Percentiles rank a stretch among this genome's conserved stretches.
phyloP scores from a whole-genome alignment of 2,797 vertebrate genomes.

The Galago senegalensis region DNA sequence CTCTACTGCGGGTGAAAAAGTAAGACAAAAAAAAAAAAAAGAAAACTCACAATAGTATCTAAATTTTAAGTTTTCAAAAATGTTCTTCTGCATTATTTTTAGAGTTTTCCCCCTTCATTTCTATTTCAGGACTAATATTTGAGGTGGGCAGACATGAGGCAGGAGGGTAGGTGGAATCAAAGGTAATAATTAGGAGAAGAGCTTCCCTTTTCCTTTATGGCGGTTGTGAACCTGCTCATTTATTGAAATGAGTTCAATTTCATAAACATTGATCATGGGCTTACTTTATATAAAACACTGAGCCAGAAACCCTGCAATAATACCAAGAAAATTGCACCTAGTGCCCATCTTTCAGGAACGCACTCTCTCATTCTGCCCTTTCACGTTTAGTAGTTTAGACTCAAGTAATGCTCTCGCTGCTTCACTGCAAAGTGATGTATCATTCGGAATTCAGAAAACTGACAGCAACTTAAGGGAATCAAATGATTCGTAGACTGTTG shows the following conservation, averaged over 20 bases:
- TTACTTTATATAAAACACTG: not conserved
- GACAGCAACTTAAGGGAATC: not conserved
- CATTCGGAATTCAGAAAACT: not conserved
- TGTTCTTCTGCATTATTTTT: constrained; percentile 39
- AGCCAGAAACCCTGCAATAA: not conserved
- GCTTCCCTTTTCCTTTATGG: not conserved
- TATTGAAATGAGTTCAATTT: constrained; percentile 19
- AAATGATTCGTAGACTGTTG: constrained; percentile 10
- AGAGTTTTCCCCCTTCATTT: not conserved
- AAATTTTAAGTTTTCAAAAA: constrained; percentile 6
- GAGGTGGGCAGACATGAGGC: not conserved
- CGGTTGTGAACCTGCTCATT: constrained; percentile 13
- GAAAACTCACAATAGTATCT: not conserved
- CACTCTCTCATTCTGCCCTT: not conserved
- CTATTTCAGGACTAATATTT: not conserved
- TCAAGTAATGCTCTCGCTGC: not conserved
- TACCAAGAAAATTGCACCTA: not conserved
- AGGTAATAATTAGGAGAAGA: not conserved
- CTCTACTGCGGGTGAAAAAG: too few relatives aligned
- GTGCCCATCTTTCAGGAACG: not conserved
- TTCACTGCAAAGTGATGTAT: not conserved
- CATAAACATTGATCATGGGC: not conserved
- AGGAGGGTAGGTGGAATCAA: not conserved
- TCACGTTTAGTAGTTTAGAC: not conserved
- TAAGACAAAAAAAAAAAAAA: too few relatives aligned